A percentile compares a stretch with the other conserved stretches of the same genome.
Conservation (phyloP, 2,888 invertebrate genomes). For the Azorinus chamasolen region DNA sequence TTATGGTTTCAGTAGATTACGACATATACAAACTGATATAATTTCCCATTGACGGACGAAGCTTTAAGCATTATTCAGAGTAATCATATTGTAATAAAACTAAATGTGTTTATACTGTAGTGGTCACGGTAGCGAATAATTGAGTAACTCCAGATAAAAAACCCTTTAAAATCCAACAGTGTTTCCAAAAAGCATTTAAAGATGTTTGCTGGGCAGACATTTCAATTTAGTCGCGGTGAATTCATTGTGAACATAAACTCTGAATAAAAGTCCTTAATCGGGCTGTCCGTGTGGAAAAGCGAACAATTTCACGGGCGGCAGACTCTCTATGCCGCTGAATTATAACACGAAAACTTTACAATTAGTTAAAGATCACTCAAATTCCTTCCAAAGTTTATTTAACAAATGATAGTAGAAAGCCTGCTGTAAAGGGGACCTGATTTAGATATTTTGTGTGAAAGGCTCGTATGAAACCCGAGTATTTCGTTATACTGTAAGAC, state of each 20-base stretch:
- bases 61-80: too few species aligned
- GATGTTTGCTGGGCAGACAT: not conserved
- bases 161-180: too few species aligned
- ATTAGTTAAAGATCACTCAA: slow-evolving; percentile 11
- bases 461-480: slow-evolving; percentile 4
- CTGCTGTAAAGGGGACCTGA: slow-evolving; percentile 15
- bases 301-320: slow-evolving; percentile 32
- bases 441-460: slow-evolving; percentile 33
- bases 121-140: too few species aligned
- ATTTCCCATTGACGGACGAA: too few species aligned
- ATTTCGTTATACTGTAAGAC: slow-evolving; percentile 1
- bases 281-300: slow-evolving; percentile 15
- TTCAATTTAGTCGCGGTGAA: slow-evolving; percentile 1
- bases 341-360: slow-evolving; percentile 3
- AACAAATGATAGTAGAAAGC: slow-evolving; percentile 19
- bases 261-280: slow-evolving; percentile 6
- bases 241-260: slow-evolving; percentile 1
- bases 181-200: not conserved
- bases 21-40: too few species aligned
- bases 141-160: too few species aligned
- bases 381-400: slow-evolving; percentile 11
- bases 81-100: too few species aligned
- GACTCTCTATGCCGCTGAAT: slow-evolving; percentile 3
- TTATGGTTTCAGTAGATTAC: too few species aligned
- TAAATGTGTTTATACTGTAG: too few species aligned